These are phyloP conservation scores for Dugesia japonica DNA, from an alignment of 2,888 invertebrate genomes.

Conservation along the genomic window DNA sequence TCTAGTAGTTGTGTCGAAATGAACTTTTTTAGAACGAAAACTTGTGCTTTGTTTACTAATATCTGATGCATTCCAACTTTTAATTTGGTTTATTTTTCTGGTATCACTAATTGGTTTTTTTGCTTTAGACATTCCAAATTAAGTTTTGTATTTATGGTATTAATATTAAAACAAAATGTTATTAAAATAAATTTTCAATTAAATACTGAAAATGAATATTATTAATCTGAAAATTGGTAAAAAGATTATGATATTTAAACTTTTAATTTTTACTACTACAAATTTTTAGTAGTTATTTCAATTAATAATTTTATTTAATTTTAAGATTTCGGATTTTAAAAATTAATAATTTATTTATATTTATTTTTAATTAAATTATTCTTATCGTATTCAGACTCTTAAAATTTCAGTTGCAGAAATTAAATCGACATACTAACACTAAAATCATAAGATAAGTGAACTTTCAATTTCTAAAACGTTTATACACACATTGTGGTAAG, in stretches of 20 bases:
- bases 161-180: slow-evolving; percentile 12
- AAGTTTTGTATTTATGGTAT: background rate
- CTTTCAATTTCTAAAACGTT: slow-evolving; percentile 5
- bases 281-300: too few species aligned
- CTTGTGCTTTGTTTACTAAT: background rate
- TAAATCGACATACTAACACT: background rate
- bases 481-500: background rate
- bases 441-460: slow-evolving; percentile 12
- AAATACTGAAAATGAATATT: too few species aligned
- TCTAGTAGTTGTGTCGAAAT: background rate
- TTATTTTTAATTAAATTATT: too few species aligned
- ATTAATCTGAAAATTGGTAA: too few species aligned
- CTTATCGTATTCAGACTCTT: too few species aligned
- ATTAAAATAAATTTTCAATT: too few species aligned
- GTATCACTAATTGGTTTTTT: background rate
- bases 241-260: too few species aligned
- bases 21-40: background rate
- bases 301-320: too few species aligned
- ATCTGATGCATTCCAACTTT: background rate
- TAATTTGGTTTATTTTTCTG: background rate
- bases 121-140: background rate
- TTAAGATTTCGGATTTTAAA: too few species aligned
- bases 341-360: too few species aligned
- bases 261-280: too few species aligned
- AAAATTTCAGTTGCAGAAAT: background rate